These are phyloP conservation scores for Brachionus manjavacas DNA, from an alignment of 1,140 invertebrate genomes.

Conservation along the genomic window DNA sequence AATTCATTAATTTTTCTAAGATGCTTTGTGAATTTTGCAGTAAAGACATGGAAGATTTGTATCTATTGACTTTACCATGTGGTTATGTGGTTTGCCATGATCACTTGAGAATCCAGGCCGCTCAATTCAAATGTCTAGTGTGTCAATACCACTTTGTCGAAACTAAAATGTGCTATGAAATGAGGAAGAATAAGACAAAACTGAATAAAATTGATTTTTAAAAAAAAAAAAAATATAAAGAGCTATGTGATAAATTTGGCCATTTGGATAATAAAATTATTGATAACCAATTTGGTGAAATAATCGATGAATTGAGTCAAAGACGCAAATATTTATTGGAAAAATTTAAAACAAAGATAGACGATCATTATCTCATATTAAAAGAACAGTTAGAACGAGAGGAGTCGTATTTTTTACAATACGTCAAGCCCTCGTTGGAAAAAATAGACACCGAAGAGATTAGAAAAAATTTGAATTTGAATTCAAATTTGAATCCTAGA, in stretches of 20 bases:
- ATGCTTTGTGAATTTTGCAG: too few species aligned
- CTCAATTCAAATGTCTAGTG: too few species aligned
- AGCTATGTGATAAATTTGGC: neutral
- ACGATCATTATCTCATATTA: neutral
- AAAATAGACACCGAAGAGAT: neutral
- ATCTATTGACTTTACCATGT: too few species aligned
- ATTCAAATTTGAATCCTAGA: neutral
- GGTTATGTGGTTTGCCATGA: too few species aligned
- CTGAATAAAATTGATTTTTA: neutral
- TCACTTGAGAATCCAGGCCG: too few species aligned
- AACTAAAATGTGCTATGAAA: too few species aligned
- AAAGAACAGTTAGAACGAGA: neutral
- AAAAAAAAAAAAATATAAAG: neutral
- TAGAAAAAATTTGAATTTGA: neutral
- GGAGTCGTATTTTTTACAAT: neutral
- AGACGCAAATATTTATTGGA: neutral
- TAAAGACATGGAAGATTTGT: too few species aligned
- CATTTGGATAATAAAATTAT: neutral
- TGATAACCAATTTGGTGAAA: neutral
- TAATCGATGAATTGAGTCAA: neutral
- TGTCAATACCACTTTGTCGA: too few species aligned
- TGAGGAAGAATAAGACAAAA: too few species aligned
- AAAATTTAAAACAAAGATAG: neutral
- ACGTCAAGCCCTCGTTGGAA: neutral
- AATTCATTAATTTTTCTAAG: too few species aligned